phyloP scores from a whole-genome alignment of 2,113 vertebrate species.

The Psilopsiagon aymara region DNA sequence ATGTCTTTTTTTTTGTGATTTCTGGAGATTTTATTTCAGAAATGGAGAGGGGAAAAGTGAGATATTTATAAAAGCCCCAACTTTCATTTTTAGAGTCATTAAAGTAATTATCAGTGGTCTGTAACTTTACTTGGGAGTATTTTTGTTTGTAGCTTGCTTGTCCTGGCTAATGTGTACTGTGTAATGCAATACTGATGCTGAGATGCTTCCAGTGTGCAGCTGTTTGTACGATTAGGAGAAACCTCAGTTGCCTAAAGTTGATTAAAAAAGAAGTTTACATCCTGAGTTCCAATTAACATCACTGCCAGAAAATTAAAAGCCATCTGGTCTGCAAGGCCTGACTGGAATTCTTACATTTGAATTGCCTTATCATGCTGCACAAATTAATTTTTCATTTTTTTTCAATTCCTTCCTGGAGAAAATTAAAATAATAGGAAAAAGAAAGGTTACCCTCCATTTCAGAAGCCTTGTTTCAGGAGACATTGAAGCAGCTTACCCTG shows the following conservation, averaged over 20 bases:
- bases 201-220: not conserved
- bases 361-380: slow-evolving; percentile 29
- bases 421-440: slow-evolving; percentile 26
- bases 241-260: not conserved
- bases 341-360: slow-evolving; percentile 53
- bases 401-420: slow-evolving; percentile 7
- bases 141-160: not conserved
- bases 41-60: not conserved
- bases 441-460: not conserved
- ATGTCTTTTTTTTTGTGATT: not conserved
- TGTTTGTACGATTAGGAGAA: slow-evolving; percentile 35
- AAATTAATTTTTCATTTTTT: slow-evolving; percentile 65
- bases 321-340: slow-evolving; percentile 52
- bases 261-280: slow-evolving; percentile 61
- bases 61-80: fast-evolving
- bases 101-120: not conserved
- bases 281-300: slow-evolving; percentile 50
- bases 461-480: not conserved
- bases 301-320: slow-evolving; percentile 71
- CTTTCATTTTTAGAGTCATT: not conserved
- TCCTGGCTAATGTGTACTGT: not conserved
- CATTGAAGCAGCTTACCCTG: not conserved
- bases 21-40: not conserved
- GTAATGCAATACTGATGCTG: not conserved
- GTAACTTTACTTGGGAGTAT: not conserved